Conservation (phyloP, 2,797 vertebrate species). For the Lutra lutra region DNA sequence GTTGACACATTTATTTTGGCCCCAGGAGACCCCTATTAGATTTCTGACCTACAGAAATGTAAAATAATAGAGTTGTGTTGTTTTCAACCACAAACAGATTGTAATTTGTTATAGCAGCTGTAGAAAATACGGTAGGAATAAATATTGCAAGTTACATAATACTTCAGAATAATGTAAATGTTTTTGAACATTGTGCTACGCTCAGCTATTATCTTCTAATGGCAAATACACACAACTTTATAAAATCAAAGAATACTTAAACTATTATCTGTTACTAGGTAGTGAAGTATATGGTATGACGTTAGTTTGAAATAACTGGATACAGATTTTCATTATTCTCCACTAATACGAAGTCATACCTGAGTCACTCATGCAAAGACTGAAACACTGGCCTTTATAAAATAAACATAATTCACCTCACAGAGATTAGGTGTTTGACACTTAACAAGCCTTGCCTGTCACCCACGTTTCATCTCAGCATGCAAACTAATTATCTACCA, state of each 20-base stretch:
- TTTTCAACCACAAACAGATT: neutral
- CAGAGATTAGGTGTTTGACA: neutral
- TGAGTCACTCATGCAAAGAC: neutral
- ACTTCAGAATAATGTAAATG: neutral
- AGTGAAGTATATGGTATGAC: neutral
- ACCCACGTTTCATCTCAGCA: slow-evolving; percentile 60
- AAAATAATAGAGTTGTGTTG: neutral
- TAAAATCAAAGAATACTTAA: slow-evolving; percentile 10
- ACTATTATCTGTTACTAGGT: slow-evolving; percentile 4
- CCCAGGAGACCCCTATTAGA: neutral
- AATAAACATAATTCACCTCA: slow-evolving; percentile 47
- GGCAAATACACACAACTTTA: neutral
- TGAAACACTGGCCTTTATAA: slow-evolving; percentile 61
- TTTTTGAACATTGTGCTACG: slow-evolving; percentile 18
- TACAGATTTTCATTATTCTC: slow-evolving; percentile 36
- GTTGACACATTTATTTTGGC: neutral
- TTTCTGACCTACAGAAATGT: neutral
- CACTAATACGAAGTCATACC: slow-evolving; percentile 11
- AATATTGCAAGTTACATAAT: neutral
- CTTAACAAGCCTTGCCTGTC: slow-evolving; percentile 47
- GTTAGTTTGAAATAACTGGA: neutral
- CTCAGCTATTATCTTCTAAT: neutral
- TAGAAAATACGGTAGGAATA: neutral
- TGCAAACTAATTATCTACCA: slow-evolving; percentile 61
- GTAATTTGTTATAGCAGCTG: neutral